Conservation (phyloP, 2,888 invertebrate species). For the Brenthis hecate region DNA sequence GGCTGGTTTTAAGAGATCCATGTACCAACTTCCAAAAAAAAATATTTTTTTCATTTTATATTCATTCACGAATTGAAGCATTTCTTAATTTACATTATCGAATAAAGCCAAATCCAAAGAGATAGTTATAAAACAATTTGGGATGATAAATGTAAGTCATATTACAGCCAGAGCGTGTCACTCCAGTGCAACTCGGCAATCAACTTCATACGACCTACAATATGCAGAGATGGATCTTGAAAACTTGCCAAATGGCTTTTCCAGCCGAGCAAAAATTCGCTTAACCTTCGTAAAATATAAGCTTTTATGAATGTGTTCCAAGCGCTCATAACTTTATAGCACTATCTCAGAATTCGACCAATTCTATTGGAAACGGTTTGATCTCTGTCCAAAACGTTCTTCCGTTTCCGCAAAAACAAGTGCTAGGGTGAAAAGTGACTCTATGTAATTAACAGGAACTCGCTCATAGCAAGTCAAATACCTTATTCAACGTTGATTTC, state of each 20-base stretch:
- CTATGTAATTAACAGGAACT: conserved; percentile 8
- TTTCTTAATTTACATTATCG: not conserved
- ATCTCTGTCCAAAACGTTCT: not conserved
- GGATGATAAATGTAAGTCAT: conserved; percentile 23
- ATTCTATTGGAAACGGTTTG: not conserved
- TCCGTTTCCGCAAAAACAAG: not conserved
- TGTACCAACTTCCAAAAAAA: not conserved
- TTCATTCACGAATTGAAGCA: not conserved
- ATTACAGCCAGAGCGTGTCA: conserved; percentile 35
- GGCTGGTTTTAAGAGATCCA: not conserved
- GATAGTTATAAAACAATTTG: conserved; percentile 7
- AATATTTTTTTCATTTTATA: too few relatives aligned
- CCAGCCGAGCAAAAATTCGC: conserved; percentile 37
- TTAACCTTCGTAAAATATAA: conserved; percentile 34
- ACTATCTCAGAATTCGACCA: not conserved
- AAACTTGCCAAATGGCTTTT: conserved; percentile 39
- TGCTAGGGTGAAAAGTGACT: conserved; percentile 1
- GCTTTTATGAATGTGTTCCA: conserved; percentile 29
- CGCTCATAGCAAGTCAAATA: conserved; percentile 19
- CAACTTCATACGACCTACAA: conserved; percentile 35
- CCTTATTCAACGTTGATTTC: conserved; percentile 54
- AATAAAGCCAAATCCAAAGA: not conserved
- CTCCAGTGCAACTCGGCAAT: conserved; percentile 33
- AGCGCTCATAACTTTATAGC: conserved; percentile 13
- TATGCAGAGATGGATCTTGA: conserved; percentile 37